Percentiles rank a stretch among this genome's conserved stretches.
Evolutionary conservation across 2,888 invertebrate genomes (phyloP).

Genomic region (Chrysolina americana): DNA sequence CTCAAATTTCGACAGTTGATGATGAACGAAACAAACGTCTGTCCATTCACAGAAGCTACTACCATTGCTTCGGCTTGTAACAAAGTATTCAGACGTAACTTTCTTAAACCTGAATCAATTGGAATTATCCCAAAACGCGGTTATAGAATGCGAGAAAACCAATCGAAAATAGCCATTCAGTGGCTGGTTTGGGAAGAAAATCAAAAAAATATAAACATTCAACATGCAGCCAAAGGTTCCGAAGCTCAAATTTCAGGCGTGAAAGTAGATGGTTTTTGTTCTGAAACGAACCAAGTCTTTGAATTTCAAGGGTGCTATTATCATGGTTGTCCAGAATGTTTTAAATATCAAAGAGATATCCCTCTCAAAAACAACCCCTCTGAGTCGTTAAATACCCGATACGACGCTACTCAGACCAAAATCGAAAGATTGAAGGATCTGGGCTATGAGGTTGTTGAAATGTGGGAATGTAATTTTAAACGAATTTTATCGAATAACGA

Average conservation of each 20-base stretch:
- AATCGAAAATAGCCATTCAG: slow-evolving; percentile 36
- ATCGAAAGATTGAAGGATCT: not conserved
- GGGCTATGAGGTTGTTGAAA: not conserved
- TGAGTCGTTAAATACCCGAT: slow-evolving; percentile 27
- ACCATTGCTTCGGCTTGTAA: slow-evolving; percentile 57
- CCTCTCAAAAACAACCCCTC: slow-evolving; percentile 29
- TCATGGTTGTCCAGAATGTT: slow-evolving; percentile 40
- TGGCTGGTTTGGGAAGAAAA: slow-evolving; percentile 46
- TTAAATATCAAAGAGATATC: not conserved
- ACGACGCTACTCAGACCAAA: slow-evolving; percentile 33
- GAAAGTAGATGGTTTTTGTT: slow-evolving; percentile 45
- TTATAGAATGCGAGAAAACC: slow-evolving; percentile 51
- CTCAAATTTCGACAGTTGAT: slow-evolving; percentile 37
- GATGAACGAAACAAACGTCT: slow-evolving; percentile 8
- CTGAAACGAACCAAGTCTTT: slow-evolving; percentile 45
- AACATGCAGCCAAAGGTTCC: slow-evolving; percentile 40
- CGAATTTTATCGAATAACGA: too few species aligned
- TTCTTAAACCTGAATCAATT: slow-evolving; percentile 54
- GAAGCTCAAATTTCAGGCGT: slow-evolving; percentile 18
- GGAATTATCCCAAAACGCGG: slow-evolving; percentile 57
- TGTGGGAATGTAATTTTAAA: slow-evolving; percentile 15
- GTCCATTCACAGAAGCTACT: slow-evolving; percentile 52
- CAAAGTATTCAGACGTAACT: slow-evolving; percentile 53
- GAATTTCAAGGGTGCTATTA: slow-evolving; percentile 49
- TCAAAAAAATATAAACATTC: slow-evolving; percentile 43